Base-by-base conservation (phyloP, 1,140 invertebrate species). In the Caenorhabditis brenneri region DNA sequence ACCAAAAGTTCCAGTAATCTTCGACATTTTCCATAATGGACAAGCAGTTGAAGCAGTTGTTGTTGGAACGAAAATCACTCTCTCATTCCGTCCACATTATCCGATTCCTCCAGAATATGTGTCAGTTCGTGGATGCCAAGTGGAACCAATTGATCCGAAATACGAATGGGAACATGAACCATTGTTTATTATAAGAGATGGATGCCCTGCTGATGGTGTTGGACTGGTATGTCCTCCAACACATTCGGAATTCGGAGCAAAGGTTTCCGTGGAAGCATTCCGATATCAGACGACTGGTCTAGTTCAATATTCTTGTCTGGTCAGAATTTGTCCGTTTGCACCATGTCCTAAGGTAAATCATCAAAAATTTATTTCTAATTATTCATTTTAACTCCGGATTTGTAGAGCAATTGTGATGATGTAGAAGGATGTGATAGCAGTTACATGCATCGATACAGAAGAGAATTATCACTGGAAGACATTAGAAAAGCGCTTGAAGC, bases 131-230 rank as follows among this genome's bases (percentile, higher is more conserved):
- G 89, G 89, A 2, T 90, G 89, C 79, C 89, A 90, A 86, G 90
- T 91, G 22, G 89, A 90, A 49, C 90, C 89, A 19, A 88, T 90
- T 60, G 88, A 87, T 78, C 87, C 87, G 31, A 79, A 81, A 39
- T 89, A 90, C 69, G 89, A 91, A 51, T 90, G 90, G 90, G 89
- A 90, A 80, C 89, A 89, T 49, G 89, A 90, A 69, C 89, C 89
- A 33, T 78, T 90, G n/a, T 83, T 85, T 22, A 91, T 90, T 49
- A 84, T 89, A 22, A 82, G 86, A 74, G 89, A 90, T 58, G 89
- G 89, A 39, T 90, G 89, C 69, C 89, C 90, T 39, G 88, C 89
- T 15, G 89, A 90, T 79, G 86, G 88, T 36, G 90, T 90, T 27
- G 90, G 90, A 24, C 81, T 90, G 16, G 89, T 90, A 15, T 90